Base-by-base conservation (phyloP, 2,797 vertebrate species). In the Phataginus tricuspis region DNA sequence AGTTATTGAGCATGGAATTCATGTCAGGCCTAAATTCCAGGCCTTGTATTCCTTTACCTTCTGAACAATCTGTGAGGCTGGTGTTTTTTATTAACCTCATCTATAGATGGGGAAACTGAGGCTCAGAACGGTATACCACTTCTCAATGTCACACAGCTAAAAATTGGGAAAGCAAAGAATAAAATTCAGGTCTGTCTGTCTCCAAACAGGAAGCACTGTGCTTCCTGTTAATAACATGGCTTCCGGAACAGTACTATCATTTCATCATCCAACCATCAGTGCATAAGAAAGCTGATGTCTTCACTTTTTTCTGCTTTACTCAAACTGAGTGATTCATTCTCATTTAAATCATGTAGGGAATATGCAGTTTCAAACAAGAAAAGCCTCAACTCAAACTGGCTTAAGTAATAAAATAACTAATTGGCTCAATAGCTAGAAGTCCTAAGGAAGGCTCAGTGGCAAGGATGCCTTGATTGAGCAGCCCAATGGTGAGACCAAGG, bases 1-100 rank as follows among this genome's bases (percentile, higher is more conserved):
- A 3, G 7, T 15, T 19, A 10, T 1, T 0, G 37, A 57, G 27
- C 2, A 0, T 0, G 16, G 79, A 64, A 11, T 57, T 69, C 2
- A 23, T 1, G n/a, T 57, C 14, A 29, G 18, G 64, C 3, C 64
- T 75, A 45, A 45, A 45, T 45, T 45, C 45, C 10, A 29, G 18
- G 64, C 3, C 64, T 75, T 39, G 19, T 13, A 7, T 7, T 34
- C 25, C 77, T 75, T n/a, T 27, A n/a, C 45, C 37, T 90, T 90
- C 53, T 14, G 23, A 86, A 31, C 13, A 74, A 31, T 31, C 53
- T 49, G 1, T 0, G 16, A 77, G 86, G 63, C 45, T 66, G n/a
- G 2, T 37, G 12, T 23, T 82, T 82, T 27, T 51, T 55, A 37
- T 37, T 55, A 21, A 23, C 21, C 25, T 69, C 72, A 45, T 57